Evolutionary conservation across 2,888 invertebrate genomes (phyloP).

Genomic region (Sericinus montela): DNA sequence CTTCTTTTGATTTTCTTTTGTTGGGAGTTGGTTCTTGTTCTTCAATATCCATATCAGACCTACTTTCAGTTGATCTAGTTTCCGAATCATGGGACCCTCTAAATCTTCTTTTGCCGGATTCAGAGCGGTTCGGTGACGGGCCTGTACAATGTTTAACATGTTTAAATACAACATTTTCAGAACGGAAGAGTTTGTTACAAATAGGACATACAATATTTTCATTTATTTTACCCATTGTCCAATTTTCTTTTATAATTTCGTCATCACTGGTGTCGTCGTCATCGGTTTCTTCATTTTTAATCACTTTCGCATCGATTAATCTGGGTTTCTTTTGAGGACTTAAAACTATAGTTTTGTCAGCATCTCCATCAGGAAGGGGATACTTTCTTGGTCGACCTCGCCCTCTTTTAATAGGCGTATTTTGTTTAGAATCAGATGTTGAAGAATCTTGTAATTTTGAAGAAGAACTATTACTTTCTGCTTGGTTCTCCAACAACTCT

Average conservation of each 20-base stretch:
- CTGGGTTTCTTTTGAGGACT: constrained; percentile 62
- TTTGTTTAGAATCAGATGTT: constrained; percentile 38
- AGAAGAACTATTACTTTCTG: constrained; percentile 39
- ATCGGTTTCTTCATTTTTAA: constrained; percentile 42
- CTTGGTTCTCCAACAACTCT: constrained; percentile 64
- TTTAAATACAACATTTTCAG: constrained; percentile 74
- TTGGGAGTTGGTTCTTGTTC: constrained; percentile 41
- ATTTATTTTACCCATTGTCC: constrained; percentile 77
- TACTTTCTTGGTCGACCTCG: constrained; percentile 69
- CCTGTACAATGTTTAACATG: constrained; percentile 76
- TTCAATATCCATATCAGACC: constrained; percentile 45
- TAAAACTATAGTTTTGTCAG: constrained; percentile 37
- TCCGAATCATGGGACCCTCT: constrained; percentile 54
- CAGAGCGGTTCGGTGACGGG: constrained; percentile 66
- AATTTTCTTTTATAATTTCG: constrained; percentile 61
- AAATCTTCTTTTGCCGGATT: constrained; percentile 56
- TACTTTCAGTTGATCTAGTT: constrained; percentile 42
- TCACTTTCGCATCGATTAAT: constrained; percentile 45
- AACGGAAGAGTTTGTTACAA: constrained; percentile 69
- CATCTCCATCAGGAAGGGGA: constrained; percentile 50
- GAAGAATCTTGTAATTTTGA: constrained; percentile 25
- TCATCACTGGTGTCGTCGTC: constrained; percentile 43
- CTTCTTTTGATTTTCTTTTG: constrained; percentile 50
- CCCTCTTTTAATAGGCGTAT: constrained; percentile 61
- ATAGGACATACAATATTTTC: constrained; percentile 74